Evolutionary conservation across 2,797 vertebrate species (phyloP), one percentile per base, ranked within the genome.

Genomic region (Astyanax mexicanus): DNA sequence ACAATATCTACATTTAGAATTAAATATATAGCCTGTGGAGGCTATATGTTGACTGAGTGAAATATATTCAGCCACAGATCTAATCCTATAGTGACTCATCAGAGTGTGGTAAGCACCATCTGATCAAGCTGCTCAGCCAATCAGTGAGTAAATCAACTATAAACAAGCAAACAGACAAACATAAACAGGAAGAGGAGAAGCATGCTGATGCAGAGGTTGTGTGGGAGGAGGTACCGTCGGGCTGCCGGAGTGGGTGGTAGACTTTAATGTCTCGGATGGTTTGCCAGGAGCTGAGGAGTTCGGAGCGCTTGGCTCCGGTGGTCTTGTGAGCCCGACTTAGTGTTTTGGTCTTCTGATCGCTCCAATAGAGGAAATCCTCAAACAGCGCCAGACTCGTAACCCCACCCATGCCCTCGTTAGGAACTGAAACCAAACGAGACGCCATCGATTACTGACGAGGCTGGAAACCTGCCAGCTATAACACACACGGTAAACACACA

Each of bases 321-420:
- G 91, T 95, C 90, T 95, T 96, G 90, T 95, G 94, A 75, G 90
- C 94, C 73, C 94, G 94, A 84, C 86, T 95, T 66, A 96, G 93
- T 9, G 95, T 94, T 77, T 95, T 95, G 85, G 93, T 94, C 91
- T 95, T 96, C 79, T 94, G 94, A 0, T 96, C 94, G 19, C 93
- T 95, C 95, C 95, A 96, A 88, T 96, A 96, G 86, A 96, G 84
- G 87, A 94, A 95, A 87, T 96, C 95, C 84, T 96, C 95, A 91
- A 96, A 96, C 86, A 96, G 73, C 0, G 94, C 92, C 77, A 96
- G 89, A 17, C 94, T 92, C 79, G 94, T 93, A 86, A 95, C 93
- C 57, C 92, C 93, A 40, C 91, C 89, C 83, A 94, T 89, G 80
- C 94, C 94, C 88, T 94, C 91, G 82, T 92, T 93, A 79, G 90